A percentile compares a stretch with the other conserved stretches of the same genome.
Evolutionary conservation across 2,797 vertebrate genomes (phyloP).

Genomic region (Spinus pinus): DNA sequence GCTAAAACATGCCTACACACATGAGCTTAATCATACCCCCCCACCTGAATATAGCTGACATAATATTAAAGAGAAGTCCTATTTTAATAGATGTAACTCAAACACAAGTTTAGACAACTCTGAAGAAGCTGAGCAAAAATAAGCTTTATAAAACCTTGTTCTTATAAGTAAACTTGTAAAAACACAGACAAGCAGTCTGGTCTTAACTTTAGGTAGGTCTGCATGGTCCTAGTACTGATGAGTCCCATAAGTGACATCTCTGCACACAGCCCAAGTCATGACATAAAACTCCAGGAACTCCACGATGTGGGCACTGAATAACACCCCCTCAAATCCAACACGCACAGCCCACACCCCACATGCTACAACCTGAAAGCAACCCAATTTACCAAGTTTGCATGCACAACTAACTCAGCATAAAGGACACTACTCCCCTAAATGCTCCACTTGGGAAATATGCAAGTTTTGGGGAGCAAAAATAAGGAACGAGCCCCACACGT

Average conservation of each 20-base stretch:
- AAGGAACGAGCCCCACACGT: neutral
- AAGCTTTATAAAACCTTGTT: neutral
- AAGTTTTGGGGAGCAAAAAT: neutral
- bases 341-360: neutral
- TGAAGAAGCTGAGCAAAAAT: neutral
- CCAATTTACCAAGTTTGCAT: neutral
- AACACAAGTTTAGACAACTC: neutral
- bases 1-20: neutral
- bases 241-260: neutral
- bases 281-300: neutral
- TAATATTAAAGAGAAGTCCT: neutral
- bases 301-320: neutral
- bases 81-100: neutral
- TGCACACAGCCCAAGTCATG: rapidly evolving
- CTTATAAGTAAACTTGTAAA: neutral
- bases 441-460: neutral
- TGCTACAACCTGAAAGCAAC: neutral
- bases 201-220: neutral
- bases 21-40: neutral
- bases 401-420: neutral
- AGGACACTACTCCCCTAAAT: neutral
- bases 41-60: neutral
- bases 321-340: neutral
- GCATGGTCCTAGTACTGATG: neutral
- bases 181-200: neutral